Percentiles rank a stretch among this genome's conserved stretches.
phyloP scores from a whole-genome alignment of 2,113 vertebrate species.

The Rhabdornis inornatus region DNA sequence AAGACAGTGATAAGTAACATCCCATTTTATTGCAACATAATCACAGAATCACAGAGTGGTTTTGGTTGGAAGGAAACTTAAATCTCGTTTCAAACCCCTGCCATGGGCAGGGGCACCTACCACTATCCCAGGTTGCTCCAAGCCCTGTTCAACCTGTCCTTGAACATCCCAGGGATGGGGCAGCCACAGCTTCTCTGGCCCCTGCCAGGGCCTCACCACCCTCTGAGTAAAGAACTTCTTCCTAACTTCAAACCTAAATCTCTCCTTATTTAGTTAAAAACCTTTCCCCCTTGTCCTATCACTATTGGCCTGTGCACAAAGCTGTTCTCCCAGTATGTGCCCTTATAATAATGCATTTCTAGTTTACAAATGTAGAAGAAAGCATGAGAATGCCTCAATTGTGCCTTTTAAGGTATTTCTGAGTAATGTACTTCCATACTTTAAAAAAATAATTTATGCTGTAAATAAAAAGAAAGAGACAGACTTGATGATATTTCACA shows the following conservation, averaged over 20 bases:
- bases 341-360: not conserved
- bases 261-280: not conserved
- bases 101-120: not conserved
- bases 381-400: not conserved
- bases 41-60: not conserved
- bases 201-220: not conserved
- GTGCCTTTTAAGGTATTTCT: not conserved
- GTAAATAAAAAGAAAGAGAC: not conserved
- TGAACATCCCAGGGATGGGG: not conserved
- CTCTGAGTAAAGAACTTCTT: not conserved
- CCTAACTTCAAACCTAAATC: not conserved
- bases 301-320: not conserved
- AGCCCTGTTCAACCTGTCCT: fast-evolving
- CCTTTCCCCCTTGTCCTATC: not conserved
- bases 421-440: not conserved
- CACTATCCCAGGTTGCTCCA: not conserved
- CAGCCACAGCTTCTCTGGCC: not conserved
- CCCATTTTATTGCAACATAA: not conserved
- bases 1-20: not conserved
- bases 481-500: not conserved
- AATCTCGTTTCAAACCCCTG: fast-evolving
- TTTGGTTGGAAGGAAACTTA: not conserved
- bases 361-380: not conserved
- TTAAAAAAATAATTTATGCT: not conserved
- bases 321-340: not conserved